Evolutionary conservation across 1,140 invertebrate species (phyloP).

Genomic region (Antheraea pernyi): DNA sequence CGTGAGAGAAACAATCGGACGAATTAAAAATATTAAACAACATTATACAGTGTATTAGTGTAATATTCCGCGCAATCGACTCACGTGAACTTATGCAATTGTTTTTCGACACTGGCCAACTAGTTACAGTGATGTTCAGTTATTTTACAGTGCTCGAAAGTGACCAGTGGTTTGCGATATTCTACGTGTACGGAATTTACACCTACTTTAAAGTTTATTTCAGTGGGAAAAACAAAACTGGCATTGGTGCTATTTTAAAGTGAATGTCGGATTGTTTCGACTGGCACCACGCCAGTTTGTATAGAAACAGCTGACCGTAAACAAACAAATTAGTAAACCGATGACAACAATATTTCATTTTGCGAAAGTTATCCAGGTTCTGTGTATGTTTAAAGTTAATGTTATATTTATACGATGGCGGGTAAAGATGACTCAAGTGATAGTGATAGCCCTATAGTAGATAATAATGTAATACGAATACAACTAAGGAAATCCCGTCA

Average conservation of each 20-base stretch:
- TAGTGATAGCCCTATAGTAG: conserved; percentile 70
- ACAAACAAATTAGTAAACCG: conserved; percentile 65
- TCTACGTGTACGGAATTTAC: conserved; percentile 15
- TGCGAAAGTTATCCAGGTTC: conserved; percentile 29
- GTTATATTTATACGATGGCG: conserved; percentile 53
- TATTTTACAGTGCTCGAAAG: conserved; percentile 43
- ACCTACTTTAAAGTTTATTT: conserved; percentile 37
- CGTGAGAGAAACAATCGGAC: conserved; percentile 27
- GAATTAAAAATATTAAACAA: conserved; percentile 27
- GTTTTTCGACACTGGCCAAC: conserved; percentile 46
- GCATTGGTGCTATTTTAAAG: conserved; percentile 73
- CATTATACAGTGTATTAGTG: conserved; percentile 43
- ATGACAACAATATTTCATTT: conserved; percentile 43
- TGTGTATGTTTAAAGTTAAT: conserved; percentile 37
- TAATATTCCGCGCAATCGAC: conserved; percentile 48
- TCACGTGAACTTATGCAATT: conserved; percentile 58
- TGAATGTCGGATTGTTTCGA: conserved; percentile 62
- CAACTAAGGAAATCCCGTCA: conserved; percentile 70
- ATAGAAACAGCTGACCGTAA: conserved; percentile 72
- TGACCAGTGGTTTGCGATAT: conserved; percentile 26
- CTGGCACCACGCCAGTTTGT: conserved; percentile 59
- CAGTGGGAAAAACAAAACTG: conserved; percentile 71
- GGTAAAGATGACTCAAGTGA: conserved; percentile 58
- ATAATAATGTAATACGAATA: conserved; percentile 76
- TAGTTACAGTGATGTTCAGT: conserved; percentile 54